phyloP scores from a whole-genome alignment of 2,888 invertebrate species.

The Drosophila birchii region DNA sequence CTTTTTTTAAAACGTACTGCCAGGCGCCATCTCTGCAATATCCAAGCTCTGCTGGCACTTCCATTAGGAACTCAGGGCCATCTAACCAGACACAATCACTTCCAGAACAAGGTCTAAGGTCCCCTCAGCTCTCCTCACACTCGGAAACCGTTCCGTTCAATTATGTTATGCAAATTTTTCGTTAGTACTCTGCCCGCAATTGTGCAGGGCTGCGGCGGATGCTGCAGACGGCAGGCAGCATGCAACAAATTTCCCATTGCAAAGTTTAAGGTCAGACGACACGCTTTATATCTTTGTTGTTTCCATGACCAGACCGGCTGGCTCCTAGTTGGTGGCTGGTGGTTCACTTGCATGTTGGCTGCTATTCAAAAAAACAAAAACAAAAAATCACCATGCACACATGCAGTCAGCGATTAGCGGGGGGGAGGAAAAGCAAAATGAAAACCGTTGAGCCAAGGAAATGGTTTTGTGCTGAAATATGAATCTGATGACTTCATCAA shows the following conservation, averaged over 20 bases:
- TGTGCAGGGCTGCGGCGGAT: conserved; percentile 10
- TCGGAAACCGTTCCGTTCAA: conserved; percentile 5
- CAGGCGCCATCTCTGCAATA: not conserved
- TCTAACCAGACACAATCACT: conserved; percentile 12
- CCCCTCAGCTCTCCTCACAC: not conserved
- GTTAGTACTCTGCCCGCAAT: conserved; percentile 5
- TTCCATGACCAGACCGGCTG: conserved; percentile 6
- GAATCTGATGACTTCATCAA: conserved; percentile 65
- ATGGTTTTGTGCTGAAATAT: conserved; percentile 29
- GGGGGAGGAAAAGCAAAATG: not conserved
- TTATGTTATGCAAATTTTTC: conserved; percentile 34
- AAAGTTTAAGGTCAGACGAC: conserved; percentile 62
- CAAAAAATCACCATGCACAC: not conserved
- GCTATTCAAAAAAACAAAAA: not conserved
- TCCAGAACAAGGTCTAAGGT: conserved; percentile 2
- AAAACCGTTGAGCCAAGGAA: conserved; percentile 4
- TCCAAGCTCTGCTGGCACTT: conserved; percentile 13
- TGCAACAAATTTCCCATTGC: conserved; percentile 47
- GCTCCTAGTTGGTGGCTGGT: not conserved
- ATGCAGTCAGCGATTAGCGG: conserved; percentile 7
- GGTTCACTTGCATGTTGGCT: conserved; percentile 11
- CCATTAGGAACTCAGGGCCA: conserved; percentile 14
- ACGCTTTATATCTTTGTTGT: conserved; percentile 5
- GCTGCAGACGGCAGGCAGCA: conserved; percentile 14
- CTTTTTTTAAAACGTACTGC: not conserved